Evolutionary conservation across 2,888 invertebrate species (phyloP), one percentile per base, ranked within the genome.

Genomic region (Parnassius smintheus): DNA sequence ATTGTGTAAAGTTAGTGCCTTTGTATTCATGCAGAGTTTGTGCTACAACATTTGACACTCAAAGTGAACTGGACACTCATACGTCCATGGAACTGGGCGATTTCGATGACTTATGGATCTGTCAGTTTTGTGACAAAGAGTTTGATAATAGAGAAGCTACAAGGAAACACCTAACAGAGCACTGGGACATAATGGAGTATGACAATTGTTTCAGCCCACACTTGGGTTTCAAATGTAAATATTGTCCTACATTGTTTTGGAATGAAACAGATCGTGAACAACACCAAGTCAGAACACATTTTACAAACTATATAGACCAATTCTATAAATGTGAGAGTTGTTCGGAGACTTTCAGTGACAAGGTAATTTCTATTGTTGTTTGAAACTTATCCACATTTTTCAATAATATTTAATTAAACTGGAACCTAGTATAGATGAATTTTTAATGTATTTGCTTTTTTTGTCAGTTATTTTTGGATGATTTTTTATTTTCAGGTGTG

Each of bases 51-150:
- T 92, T 89, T 76, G 88, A 91, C 11, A 83, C 66, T 58, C 72
- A 75, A 41, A 62, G 67, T 46, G 91, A 92, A 55, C 72, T 91
- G 35, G 81, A 82, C 1, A 75, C 59, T 56, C 92, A 92, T 70
- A 70, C 74, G 8, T 55, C 56, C 0, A 77, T 81, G 50, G 91
- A 92, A 67, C 65, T 88, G 56, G 80, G 77, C 0, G 86, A 89
- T 45, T 92, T 91, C 74, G 85, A 88, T 2, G 84, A 91, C 64
- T 72, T 92, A 1, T 92, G 91, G 88, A 71, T 91, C 3, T 92
- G 92, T 75, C 92, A 92, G 77, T 89, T 92, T 72, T 92, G 92
- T 76, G 89, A 92, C 52, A 84, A 85, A 48, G 91, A 91, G 66
- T 92, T 92, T 82, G 79, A 85, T 49, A 78, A 82, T 25, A 70